Evolutionary conservation across 2,888 invertebrate genomes (phyloP).

Genomic region (Artemia sinica): DNA sequence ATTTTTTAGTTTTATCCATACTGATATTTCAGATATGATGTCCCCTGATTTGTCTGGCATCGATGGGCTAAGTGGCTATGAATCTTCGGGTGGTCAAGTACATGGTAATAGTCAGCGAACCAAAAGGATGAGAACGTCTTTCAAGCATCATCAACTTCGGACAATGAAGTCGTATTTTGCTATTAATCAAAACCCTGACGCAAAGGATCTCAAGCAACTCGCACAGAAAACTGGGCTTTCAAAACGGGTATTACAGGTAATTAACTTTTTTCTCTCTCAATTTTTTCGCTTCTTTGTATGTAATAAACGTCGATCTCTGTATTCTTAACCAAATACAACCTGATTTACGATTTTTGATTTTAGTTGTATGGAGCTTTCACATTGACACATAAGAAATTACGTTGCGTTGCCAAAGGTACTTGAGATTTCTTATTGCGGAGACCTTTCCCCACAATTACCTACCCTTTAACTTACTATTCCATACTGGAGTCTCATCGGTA

Average conservation of each 20-base stretch:
- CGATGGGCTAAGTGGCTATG: conserved; percentile 14
- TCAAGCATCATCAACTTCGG: conserved; percentile 94
- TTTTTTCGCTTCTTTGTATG: too few species aligned
- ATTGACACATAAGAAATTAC: too few species aligned
- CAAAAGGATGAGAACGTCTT: conserved; percentile 94
- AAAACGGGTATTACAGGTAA: conserved; percentile 90
- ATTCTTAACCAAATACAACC: too few species aligned
- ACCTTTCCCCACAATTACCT: too few species aligned
- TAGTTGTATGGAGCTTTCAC: too few species aligned
- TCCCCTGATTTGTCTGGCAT: conserved; percentile 15
- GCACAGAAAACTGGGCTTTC: conserved; percentile 96
- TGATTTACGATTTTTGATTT: too few species aligned
- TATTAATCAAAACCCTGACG: conserved; percentile 97
- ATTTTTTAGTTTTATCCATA: too few species aligned
- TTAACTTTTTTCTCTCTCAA: conserved; percentile 17
- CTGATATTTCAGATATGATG: conserved; percentile 17
- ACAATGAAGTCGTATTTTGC: conserved; percentile 99
- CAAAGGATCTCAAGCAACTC: conserved; percentile 92
- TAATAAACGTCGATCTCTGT: too few species aligned
- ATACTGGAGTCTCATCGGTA: too few species aligned
- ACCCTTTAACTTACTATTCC: too few species aligned
- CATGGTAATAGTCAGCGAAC: conserved; percentile 41
- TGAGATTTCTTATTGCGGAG: too few species aligned
- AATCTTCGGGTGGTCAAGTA: conserved; percentile 17
- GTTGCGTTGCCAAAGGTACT: too few species aligned